These are phyloP conservation scores for Aix galericulata DNA, from an alignment of 2,113 vertebrate species.

Conservation along the genomic window DNA sequence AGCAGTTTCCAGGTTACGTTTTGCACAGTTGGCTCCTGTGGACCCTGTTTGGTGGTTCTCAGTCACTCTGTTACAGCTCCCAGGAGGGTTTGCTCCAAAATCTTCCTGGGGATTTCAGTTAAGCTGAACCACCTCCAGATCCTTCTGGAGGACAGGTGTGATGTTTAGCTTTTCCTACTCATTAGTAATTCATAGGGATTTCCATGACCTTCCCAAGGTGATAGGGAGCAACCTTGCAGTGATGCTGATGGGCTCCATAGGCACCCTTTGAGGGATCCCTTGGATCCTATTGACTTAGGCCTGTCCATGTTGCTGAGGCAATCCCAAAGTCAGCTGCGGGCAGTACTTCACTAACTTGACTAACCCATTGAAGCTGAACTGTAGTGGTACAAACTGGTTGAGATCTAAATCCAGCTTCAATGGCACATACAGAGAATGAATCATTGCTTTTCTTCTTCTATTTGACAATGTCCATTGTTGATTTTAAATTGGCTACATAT, in stretches of 20 bases:
- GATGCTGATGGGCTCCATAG: not conserved
- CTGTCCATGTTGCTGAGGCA: not conserved
- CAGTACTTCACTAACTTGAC: not conserved
- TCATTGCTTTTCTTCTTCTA: not conserved
- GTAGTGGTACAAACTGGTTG: not conserved
- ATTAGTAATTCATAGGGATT: too few relatives aligned
- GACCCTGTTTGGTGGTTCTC: not conserved
- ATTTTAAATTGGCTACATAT: not conserved
- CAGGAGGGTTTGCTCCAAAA: not conserved
- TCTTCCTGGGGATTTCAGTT: not conserved
- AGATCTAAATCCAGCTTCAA: not conserved
- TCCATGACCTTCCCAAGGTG: too few relatives aligned
- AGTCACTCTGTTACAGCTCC: not conserved
- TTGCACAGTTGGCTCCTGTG: not conserved
- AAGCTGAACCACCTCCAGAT: not conserved
- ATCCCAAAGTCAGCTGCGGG: not conserved
- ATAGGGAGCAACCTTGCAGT: not conserved
- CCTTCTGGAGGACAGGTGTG: not conserved
- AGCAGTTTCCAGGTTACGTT: not conserved
- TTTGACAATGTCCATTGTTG: not conserved
- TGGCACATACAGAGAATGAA: not conserved
- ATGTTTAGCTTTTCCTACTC: too few relatives aligned
- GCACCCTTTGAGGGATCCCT: not conserved
- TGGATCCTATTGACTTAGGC: not conserved
- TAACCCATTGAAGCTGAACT: not conserved